Evolutionary conservation across 2,797 vertebrate genomes (phyloP).

Genomic region (Sebastes aleutianus): DNA sequence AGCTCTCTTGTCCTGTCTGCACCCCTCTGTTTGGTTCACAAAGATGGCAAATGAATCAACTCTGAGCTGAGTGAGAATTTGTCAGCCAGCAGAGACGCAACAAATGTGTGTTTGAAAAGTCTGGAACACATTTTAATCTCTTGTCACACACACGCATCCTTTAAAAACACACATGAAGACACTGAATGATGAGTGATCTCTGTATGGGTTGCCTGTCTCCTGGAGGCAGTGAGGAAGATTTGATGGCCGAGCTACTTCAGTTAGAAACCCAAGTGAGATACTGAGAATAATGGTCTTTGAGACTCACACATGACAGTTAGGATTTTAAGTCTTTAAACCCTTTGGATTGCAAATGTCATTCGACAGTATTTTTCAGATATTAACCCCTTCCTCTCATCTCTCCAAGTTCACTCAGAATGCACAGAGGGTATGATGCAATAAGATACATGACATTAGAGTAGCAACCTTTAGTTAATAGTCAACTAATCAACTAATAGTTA

Average conservation of each 20-base stretch:
- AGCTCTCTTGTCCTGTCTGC: conserved; percentile 61
- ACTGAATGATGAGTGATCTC: conserved; percentile 52
- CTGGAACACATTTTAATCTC: conserved; percentile 38
- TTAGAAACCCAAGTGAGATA: conserved; percentile 8
- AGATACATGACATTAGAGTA: not conserved
- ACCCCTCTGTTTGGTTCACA: conserved; percentile 62
- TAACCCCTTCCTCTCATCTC: not conserved
- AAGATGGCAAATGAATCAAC: conserved; percentile 60
- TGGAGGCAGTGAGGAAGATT: conserved; percentile 41
- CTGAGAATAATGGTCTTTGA: conserved; percentile 22
- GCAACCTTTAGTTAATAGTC: not conserved
- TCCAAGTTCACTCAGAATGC: not conserved
- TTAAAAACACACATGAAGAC: conserved; percentile 30
- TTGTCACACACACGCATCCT: not conserved
- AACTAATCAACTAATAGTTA: not conserved
- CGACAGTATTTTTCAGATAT: not conserved
- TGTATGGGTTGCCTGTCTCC: conserved; percentile 44
- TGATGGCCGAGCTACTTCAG: conserved; percentile 23
- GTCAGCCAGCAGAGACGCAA: conserved; percentile 54
- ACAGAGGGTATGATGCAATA: not conserved
- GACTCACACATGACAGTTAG: conserved; percentile 7
- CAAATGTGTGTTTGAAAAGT: conserved; percentile 56
- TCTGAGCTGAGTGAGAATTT: conserved; percentile 53
- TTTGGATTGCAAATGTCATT: conserved; percentile 22
- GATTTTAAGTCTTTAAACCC: conserved; percentile 25